Percentiles rank a stretch among this genome's conserved stretches.
Conservation (phyloP, 1,140 invertebrate species). For the Drosophila chauvacae region DNA sequence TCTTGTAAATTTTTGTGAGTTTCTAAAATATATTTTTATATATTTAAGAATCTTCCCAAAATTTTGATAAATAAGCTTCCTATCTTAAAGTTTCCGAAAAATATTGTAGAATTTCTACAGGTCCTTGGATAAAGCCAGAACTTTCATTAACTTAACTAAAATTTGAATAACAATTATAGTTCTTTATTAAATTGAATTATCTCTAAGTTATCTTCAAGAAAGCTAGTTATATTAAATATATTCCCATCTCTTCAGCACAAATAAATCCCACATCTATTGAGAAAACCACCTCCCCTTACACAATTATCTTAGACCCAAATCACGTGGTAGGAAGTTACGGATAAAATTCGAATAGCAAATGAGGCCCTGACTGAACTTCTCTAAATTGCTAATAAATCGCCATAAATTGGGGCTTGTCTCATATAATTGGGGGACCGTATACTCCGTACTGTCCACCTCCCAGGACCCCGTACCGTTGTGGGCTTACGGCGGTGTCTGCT, state of each 20-base stretch:
- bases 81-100: not conserved
- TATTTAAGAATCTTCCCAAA: not conserved
- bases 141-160: not conserved
- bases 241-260: not conserved
- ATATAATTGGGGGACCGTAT: conserved; percentile 23
- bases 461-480: not conserved
- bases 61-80: not conserved
- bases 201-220: too few relatives aligned
- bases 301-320: conserved; percentile 12
- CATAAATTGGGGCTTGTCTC: conserved; percentile 59
- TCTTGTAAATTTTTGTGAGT: not conserved
- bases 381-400: conserved; percentile 71
- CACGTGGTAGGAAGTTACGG: conserved; percentile 11
- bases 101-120: not conserved
- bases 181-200: not conserved
- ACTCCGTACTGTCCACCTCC: not conserved
- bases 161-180: not conserved
- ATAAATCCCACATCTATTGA: not conserved
- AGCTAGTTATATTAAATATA: not conserved
- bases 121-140: not conserved
- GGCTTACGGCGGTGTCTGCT: conserved; percentile 38
- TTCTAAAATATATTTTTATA: too few relatives aligned
- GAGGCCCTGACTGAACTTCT: conserved; percentile 35
- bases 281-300: too few relatives aligned
- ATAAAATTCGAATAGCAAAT: conserved; percentile 33